Conservation (phyloP, 1,140 invertebrate genomes). For the Dreissena rostriformis region DNA sequence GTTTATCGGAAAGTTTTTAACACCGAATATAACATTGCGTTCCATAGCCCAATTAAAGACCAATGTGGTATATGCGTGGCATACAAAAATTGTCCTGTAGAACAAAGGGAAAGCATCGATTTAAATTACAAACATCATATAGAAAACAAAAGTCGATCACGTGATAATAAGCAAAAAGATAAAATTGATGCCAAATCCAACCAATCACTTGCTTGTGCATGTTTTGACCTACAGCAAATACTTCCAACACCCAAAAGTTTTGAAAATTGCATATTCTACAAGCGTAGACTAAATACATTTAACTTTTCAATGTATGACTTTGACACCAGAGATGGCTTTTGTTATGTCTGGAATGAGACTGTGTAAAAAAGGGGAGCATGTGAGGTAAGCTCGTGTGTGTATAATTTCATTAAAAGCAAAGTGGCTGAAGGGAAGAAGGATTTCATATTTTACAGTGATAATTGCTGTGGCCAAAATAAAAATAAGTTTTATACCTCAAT, state of each 20-base stretch:
- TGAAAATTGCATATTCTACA: neutral
- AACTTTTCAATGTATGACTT: constrained; percentile 14
- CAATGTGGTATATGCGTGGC: too few species aligned
- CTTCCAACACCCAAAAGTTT: constrained; percentile 19
- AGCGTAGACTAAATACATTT: constrained; percentile 19
- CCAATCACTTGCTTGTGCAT: neutral
- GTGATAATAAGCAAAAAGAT: too few species aligned
- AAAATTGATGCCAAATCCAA: neutral
- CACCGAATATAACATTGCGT: too few species aligned
- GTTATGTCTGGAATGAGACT: constrained; percentile 18
- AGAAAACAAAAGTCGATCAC: too few species aligned
- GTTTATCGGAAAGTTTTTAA: too few species aligned
- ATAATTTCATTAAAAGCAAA: neutral
- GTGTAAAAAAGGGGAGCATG: neutral
- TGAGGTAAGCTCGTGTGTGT: neutral
- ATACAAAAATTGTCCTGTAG: too few species aligned
- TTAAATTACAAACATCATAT: too few species aligned
- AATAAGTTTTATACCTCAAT: constrained; percentile 12
- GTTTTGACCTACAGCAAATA: constrained; percentile 25
- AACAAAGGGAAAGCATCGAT: too few species aligned
- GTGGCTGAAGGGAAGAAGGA: neutral
- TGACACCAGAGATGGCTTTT: neutral
- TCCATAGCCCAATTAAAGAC: too few species aligned
- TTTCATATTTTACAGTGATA: constrained; percentile 6
- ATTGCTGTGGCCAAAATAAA: too few species aligned